Evolutionary conservation across 2,888 invertebrate species (phyloP), one percentile per base, ranked within the genome.

Genomic region (Eurytoma adleriae): DNA sequence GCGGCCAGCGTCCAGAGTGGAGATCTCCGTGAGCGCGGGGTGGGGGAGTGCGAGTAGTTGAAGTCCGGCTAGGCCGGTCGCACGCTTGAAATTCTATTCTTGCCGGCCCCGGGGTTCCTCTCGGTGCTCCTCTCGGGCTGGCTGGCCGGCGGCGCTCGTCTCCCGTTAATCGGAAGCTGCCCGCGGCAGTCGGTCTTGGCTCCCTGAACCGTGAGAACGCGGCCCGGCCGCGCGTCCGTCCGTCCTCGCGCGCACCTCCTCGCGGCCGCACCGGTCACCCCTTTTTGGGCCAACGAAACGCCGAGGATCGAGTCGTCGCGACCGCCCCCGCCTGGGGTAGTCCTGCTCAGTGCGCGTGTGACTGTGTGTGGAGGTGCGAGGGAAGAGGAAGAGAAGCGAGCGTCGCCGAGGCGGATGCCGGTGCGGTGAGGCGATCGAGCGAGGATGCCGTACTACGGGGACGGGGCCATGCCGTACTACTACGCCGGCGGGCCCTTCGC

Each of bases 131-230:
- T n/a, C 62, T 62, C 3, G n/a, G n/a, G n/a, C 7, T 30, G 18
- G 16, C 62, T 14, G 30, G 40, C 62, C 54, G 14, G 16, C 16
- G 16, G 14, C 54, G 54, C 54, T 54, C 54, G 14, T 12, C 64
- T 48, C 16, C 14, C 14, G 68, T 27, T 69, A 57, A 30, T 30
- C 52, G n/a, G 10, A 70, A 70, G 61, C 66, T 71, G n/a, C n/a
- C n/a, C 79, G 18, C 69, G 30, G 89, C 90, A 90, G 90, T 90
- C 89, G 88, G 87, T 89, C 87, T 88, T 89, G 88, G 90, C 89
- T 89, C 89, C 88, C 87, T 90, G 88, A 90, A 89, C 87, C 89
- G 90, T 88, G 88, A 89, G 90, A 90, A 90, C 89, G 86, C 57
- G 30, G n/a, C n/a, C n/a, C n/a, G 30, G 52, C 20, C 16, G 27